Evolutionary conservation across 1,140 invertebrate genomes (phyloP), one percentile per base, ranked within the genome.

Genomic region (Gryllus bimaculatus): DNA sequence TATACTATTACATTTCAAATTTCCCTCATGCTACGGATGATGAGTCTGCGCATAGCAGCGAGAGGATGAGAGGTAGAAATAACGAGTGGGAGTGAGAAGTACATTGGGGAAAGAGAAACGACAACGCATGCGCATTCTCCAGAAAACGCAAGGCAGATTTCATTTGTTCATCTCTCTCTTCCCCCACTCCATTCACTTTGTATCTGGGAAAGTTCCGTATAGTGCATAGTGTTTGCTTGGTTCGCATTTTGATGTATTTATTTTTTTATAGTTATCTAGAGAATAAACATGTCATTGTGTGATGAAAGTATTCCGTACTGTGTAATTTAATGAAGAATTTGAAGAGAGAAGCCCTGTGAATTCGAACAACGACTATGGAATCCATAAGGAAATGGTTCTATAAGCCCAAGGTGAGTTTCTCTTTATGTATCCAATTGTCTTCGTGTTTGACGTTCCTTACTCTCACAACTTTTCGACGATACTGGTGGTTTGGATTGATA

Each of bases 351-450:
- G n/a, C 79, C 48, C n/a, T 13, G 54, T 18, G 18, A 66, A 66
- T 10, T 66, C 10, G 10, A 66, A 66, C 54, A 66, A 10, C 54
- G 10, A 85, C 85, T 82, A 95, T 96, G 94, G 93, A 95, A 88
- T 95, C 94, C 82, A 89, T 96, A 83, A 89, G 94, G 88, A 95
- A 94, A 89, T 96, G 94, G 94, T 93, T 96, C 85, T 95, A 95
- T 87, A 94, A 92, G 88, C 94, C 94, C 83, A 95, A 95, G 92
- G 94, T 95, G 89, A 66, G 73, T 73, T n/a, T 26, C 47, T 39
- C 48, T 66, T 66, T 75, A 26, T 18, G 73, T n/a, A n/a, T 74
- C 18, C 18, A 74, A n/a, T n/a, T 74, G 18, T 18, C 73, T 74
- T 74, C 18, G 73, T 74, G 20, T n/a, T 74, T 74, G 73, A n/a